Base-by-base conservation (phyloP, 2,888 invertebrate species). In the Rhingia rostrata region DNA sequence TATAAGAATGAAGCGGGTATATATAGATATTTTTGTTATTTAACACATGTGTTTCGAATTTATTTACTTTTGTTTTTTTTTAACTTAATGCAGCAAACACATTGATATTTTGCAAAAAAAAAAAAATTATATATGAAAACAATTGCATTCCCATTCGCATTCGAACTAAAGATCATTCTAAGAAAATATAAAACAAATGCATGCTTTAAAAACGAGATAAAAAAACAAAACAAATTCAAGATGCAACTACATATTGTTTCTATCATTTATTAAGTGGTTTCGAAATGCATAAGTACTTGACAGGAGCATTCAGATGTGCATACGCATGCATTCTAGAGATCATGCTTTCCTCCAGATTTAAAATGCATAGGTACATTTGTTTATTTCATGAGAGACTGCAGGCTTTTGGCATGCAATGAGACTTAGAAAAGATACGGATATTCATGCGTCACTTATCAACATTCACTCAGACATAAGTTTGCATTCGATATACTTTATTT, bases 21-120 rank as follows among this genome's bases (percentile, higher is more conserved):
- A 75, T n/a, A 81, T 67, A 61, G 45, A 43, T 49, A 22, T 43
- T 53, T 47, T n/a, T 45, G n/a, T 82, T 82, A 79, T 83, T 83
- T 83, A 83, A 79, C 45, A 83, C 83, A 74, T 64, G 79, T 83
- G 83, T 83, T 79, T 79, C 69, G 64, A 83, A 79, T 83, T 53
- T 83, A 83, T 79, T 83, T 79, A 83, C 63, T 83, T 83, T 73
- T 63, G 37, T 81, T 64, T 67, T 45, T 53, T 79, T 39, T 47
- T 14, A 69, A 69, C 4, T 35, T 30, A 45, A 83, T 78, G 72
- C 83, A 78, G 73, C 63, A 78, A 73, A 83, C 61, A 79, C 73
- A 79, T 74, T 83, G 58, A 73, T 63, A 73, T 30, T 58, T 43
- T 63, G 63, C 63, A 51, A 49, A 67, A 51, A 43, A 51, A 43